Percentiles rank a stretch among this genome's conserved stretches.
Conservation (phyloP, 2,113 vertebrate species). For the Spea multiplicata region DNA sequence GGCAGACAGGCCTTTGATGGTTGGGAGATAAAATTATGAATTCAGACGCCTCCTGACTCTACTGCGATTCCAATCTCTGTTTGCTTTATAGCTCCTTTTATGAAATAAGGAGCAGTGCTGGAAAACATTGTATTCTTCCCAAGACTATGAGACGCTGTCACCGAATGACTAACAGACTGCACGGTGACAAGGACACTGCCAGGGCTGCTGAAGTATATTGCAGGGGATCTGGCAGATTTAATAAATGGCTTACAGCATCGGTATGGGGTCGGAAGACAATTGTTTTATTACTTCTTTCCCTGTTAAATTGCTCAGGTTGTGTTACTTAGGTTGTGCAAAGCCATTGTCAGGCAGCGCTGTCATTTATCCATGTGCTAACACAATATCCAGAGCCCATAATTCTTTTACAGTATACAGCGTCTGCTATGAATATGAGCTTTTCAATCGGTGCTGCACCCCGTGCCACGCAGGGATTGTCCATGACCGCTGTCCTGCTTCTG, state of each 20-base stretch:
- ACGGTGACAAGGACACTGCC: constrained; percentile 52
- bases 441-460: too few relatives aligned
- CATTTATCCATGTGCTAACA: not conserved
- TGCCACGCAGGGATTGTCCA: too few relatives aligned
- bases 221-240: constrained; percentile 25
- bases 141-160: constrained; percentile 58
- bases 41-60: constrained; percentile 54
- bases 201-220: constrained; percentile 30
- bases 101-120: constrained; percentile 41
- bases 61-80: constrained; percentile 58
- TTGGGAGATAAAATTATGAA: constrained; percentile 53
- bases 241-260: constrained; percentile 12
- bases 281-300: not conserved
- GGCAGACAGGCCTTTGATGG: constrained; percentile 46
- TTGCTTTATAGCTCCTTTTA: constrained; percentile 24
- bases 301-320: not conserved
- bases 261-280: not conserved
- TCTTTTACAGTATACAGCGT: not conserved
- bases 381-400: not conserved
- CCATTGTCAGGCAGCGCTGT: not conserved
- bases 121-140: constrained; percentile 56
- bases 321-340: not conserved
- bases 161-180: constrained; percentile 57
- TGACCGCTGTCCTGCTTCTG: too few relatives aligned
- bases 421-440: too few relatives aligned